Conservation (phyloP, 2,797 vertebrate genomes). For the Rhinogobio ventralis region DNA sequence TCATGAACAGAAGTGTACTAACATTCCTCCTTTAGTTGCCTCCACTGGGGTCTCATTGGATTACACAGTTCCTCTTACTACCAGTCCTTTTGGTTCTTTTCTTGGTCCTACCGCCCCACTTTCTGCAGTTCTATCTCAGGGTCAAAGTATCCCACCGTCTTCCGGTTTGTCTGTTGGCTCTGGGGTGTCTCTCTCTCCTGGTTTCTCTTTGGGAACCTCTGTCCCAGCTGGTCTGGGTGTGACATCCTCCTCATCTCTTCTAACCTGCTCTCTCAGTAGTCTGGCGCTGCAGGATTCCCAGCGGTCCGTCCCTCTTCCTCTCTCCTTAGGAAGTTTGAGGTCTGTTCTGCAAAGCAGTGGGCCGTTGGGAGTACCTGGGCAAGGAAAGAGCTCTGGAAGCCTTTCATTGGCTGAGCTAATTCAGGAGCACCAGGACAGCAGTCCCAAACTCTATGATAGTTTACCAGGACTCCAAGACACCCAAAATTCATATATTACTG, state of each 20-base stretch:
- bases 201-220: slow-evolving; percentile 69
- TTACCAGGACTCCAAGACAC: slow-evolving; percentile 70
- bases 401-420: slow-evolving; percentile 88
- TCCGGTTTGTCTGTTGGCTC: slow-evolving; percentile 57
- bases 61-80: slow-evolving; percentile 6
- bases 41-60: slow-evolving; percentile 12
- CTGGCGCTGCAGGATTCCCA: slow-evolving; percentile 71
- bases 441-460: slow-evolving; percentile 66
- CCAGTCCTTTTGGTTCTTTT: slow-evolving; percentile 10
- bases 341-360: slow-evolving; percentile 70
- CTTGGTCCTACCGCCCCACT: slow-evolving; percentile 50
- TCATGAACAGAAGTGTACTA: slow-evolving; percentile 64
- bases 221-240: slow-evolving; percentile 67
- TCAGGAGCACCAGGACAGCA: slow-evolving; percentile 82
- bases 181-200: slow-evolving; percentile 56
- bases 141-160: slow-evolving; percentile 57
- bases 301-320: slow-evolving; percentile 63
- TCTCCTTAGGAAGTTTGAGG: slow-evolving; percentile 73
- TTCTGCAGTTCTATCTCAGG: slow-evolving; percentile 53
- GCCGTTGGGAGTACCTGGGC: slow-evolving; percentile 58
- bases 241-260: slow-evolving; percentile 57
- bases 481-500: slow-evolving; percentile 47
- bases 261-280: slow-evolving; percentile 70
- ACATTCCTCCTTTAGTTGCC: slow-evolving; percentile 13
- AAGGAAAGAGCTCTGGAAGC: slow-evolving; percentile 68